A percentile compares a stretch with the other conserved stretches of the same genome.
These are phyloP conservation scores for Calameuta pallipes DNA, from an alignment of 2,888 invertebrate genomes.

Conservation along the genomic window DNA sequence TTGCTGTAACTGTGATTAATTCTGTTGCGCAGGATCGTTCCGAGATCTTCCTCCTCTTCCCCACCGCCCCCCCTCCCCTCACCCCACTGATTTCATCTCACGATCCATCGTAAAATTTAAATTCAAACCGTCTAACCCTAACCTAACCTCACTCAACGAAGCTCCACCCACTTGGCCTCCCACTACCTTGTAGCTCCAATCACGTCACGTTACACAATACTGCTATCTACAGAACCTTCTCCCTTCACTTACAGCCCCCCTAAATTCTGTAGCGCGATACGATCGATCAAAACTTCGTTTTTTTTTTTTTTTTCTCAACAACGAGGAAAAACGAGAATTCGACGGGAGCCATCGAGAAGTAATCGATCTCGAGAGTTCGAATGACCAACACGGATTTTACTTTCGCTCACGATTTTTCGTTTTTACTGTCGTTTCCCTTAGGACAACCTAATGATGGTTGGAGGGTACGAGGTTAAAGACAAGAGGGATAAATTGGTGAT, in stretches of 20 bases:
- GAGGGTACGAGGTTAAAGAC: background rate
- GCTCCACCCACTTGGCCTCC: background rate
- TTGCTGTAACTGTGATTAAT: slow-evolving; percentile 56
- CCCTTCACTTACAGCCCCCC: background rate
- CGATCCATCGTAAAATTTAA: background rate
- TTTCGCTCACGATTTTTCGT: background rate
- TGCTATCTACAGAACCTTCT: background rate
- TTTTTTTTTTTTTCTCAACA: slow-evolving; percentile 10
- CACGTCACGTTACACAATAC: background rate
- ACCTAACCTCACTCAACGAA: background rate
- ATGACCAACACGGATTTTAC: background rate
- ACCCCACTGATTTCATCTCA: too few species aligned
- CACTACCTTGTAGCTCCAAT: background rate
- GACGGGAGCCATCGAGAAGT: background rate
- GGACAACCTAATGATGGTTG: background rate
- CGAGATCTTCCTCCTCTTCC: background rate
- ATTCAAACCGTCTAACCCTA: background rate
- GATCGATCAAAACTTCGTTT: slow-evolving; percentile 6
- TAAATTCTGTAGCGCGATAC: slow-evolving; percentile 1
- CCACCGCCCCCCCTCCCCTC: background rate
- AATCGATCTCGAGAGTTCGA: background rate
- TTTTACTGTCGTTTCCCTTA: background rate
- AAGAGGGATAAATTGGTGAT: background rate
- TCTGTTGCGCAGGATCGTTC: slow-evolving; percentile 37
- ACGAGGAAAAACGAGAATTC: background rate